A percentile compares a stretch with the other conserved stretches of the same genome.
phyloP scores from a whole-genome alignment of 2,113 vertebrate genomes.

The Ceyx cyanopectus region DNA sequence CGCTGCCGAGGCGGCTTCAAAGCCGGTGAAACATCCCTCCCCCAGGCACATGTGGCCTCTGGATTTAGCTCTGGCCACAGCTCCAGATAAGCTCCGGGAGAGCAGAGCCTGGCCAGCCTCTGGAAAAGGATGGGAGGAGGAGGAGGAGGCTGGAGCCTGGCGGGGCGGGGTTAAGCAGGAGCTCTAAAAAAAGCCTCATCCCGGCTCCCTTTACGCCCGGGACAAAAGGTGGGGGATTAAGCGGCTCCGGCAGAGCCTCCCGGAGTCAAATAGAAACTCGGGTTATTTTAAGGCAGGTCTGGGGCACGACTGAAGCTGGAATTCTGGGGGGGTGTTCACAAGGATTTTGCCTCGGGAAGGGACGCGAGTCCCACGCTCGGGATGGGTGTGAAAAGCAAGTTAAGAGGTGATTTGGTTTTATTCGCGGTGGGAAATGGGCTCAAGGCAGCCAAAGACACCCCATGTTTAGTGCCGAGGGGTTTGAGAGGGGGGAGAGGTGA shows the following conservation, averaged over 20 bases:
- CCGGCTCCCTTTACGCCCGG: not conserved
- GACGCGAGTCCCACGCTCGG: too few relatives aligned
- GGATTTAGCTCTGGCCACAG: not conserved
- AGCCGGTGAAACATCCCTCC: not conserved
- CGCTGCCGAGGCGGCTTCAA: not conserved
- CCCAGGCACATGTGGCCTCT: not conserved
- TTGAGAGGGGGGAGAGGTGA: too few relatives aligned
- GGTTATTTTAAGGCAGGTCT: not conserved
- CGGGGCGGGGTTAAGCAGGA: not conserved
- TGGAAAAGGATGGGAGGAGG: fast-evolving
- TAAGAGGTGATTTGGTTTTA: too few relatives aligned
- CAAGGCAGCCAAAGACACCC: too few relatives aligned
- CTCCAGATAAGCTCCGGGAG: not conserved
- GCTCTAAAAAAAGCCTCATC: not conserved
- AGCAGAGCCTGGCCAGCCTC: not conserved
- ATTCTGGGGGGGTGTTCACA: too few relatives aligned
- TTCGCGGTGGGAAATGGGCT: too few relatives aligned
- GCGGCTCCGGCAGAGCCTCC: not conserved
- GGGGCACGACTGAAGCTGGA: not conserved
- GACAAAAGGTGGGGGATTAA: not conserved
- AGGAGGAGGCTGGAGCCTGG: not conserved
- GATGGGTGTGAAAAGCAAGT: too few relatives aligned
- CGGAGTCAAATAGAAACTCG: not conserved
- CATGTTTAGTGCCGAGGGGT: too few relatives aligned
- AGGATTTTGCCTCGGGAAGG: too few relatives aligned